Conservation (phyloP, 2,797 vertebrate species). For the Rhinogobio ventralis region DNA sequence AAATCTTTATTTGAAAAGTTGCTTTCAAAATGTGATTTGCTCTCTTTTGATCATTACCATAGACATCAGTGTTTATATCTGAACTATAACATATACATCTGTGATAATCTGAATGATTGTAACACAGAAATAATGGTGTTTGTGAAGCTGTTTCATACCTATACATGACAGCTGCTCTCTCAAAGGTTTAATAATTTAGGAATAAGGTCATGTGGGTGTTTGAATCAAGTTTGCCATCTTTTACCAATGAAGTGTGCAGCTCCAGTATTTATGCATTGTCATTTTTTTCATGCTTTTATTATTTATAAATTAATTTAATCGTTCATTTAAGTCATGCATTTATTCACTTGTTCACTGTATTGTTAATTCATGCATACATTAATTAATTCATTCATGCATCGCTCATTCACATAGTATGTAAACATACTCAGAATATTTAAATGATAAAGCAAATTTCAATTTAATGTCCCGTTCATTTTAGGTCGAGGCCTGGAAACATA, state of each 20-base stretch:
- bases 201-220: too few species aligned
- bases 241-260: neutral
- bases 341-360: neutral
- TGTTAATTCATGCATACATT: neutral
- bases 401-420: neutral
- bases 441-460: neutral
- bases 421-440: neutral
- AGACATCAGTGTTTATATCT: neutral
- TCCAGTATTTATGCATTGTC: neutral
- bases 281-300: neutral
- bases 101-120: neutral
- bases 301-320: neutral
- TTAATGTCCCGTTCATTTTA: neutral
- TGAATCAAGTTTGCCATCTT: too few species aligned
- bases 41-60: neutral
- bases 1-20: neutral
- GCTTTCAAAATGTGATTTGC: neutral
- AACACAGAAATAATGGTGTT: neutral
- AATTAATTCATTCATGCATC: neutral
- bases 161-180: neutral
- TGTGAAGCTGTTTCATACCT: neutral
- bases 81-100: neutral
- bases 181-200: neutral
- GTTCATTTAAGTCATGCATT: neutral
- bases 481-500: neutral